These are phyloP conservation scores for Tachysurus fulvidraco DNA, from an alignment of 2,113 vertebrate genomes.

Conservation along the genomic window DNA sequence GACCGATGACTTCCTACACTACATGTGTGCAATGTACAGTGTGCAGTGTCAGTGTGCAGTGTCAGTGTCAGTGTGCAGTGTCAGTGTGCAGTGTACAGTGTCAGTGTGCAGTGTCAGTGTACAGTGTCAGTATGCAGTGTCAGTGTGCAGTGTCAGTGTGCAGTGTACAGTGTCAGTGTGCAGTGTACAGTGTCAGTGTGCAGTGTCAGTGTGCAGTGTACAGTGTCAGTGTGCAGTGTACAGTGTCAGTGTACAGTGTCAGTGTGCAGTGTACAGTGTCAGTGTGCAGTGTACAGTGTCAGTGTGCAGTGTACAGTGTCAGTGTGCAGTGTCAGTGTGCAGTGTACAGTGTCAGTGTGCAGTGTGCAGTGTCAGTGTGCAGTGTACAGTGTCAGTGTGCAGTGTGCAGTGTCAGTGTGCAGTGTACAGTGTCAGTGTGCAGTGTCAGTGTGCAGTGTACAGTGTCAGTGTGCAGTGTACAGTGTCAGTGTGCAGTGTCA, in stretches of 20 bases:
- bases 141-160: background rate
- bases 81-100: background rate
- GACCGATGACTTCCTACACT: background rate
- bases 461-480: background rate
- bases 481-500: too few species aligned
- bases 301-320: too few species aligned
- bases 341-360: too few species aligned
- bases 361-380: background rate
- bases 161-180: background rate
- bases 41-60: background rate
- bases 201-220: background rate
- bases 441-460: background rate
- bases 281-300: background rate
- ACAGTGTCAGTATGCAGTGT: too few species aligned
- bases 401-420: background rate
- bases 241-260: too few species aligned
- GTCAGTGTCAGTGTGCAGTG: too few species aligned
- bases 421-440: too few species aligned
- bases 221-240: background rate
- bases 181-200: too few species aligned
- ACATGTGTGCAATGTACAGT: too few species aligned
- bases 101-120: too few species aligned
- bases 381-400: too few species aligned
- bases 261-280: background rate
- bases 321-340: background rate